Conservation (phyloP, 2,888 invertebrate genomes). For the Hetaerina titia region DNA sequence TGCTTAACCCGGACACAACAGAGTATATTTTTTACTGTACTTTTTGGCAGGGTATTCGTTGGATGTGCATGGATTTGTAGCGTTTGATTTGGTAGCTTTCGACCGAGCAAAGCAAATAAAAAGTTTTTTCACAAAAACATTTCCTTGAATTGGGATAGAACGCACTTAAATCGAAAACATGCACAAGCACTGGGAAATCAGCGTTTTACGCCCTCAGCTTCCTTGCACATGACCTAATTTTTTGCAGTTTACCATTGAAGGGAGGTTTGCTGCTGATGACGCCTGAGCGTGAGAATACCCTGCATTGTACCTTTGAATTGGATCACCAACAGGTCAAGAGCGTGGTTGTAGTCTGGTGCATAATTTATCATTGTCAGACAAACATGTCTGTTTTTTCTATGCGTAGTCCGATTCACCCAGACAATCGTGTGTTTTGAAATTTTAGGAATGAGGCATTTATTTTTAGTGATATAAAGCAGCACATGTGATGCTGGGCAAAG, state of each 20-base stretch:
- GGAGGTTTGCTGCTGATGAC: not conserved
- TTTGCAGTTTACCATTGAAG: not conserved
- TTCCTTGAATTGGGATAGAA: not conserved
- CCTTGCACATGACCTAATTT: not conserved
- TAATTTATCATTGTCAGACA: not conserved
- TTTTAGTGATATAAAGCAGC: too few species aligned
- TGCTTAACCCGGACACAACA: not conserved
- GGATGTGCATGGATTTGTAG: not conserved
- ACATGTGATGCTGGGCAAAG: too few species aligned
- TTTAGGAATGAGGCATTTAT: too few species aligned
- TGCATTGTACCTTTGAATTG: not conserved
- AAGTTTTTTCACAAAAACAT: not conserved
- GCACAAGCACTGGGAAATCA: not conserved
- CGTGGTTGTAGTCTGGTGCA: not conserved
- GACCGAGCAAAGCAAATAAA: not conserved
- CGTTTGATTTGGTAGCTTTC: not conserved
- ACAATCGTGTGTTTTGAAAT: too few species aligned
- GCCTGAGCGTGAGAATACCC: not conserved
- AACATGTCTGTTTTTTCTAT: too few species aligned
- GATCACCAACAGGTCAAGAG: not conserved
- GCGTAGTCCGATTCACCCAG: too few species aligned
- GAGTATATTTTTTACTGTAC: not conserved
- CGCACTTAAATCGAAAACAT: conserved; percentile 1
- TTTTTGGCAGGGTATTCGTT: not conserved
- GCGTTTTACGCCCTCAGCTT: not conserved